Conservation (phyloP, 2,888 invertebrate species). For the Cheilosia soror region DNA sequence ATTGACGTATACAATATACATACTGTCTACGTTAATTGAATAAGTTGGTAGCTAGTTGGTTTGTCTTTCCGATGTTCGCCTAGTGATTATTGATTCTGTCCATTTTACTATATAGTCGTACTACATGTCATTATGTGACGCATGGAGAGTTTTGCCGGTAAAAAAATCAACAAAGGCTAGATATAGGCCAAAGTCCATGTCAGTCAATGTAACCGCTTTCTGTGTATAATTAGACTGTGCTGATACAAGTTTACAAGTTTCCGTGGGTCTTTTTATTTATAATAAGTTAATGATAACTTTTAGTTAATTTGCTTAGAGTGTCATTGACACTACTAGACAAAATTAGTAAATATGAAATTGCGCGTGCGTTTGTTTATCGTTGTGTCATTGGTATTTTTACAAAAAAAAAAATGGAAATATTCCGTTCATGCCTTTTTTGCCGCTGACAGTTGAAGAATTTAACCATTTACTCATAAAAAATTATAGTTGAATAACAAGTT, state of each 20-base stretch:
- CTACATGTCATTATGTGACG: neutral
- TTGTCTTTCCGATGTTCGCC: neutral
- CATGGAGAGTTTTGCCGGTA: constrained; percentile 16
- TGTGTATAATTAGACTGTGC: constrained; percentile 1
- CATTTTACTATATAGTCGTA: neutral
- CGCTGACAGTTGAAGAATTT: neutral
- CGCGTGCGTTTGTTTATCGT: constrained; percentile 18
- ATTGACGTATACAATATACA: constrained; percentile 9
- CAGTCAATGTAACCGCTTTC: neutral
- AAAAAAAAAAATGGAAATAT: neutral
- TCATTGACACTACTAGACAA: neutral
- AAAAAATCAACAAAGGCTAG: constrained; percentile 2
- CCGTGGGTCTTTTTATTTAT: neutral
- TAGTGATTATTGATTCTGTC: neutral
- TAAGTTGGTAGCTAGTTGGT: neutral
- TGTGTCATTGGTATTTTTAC: neutral
- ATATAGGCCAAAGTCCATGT: constrained; percentile 16
- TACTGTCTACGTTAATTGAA: too few species aligned
- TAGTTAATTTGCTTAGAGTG: neutral
- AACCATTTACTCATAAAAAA: neutral
- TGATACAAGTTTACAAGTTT: neutral
- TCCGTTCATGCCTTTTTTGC: neutral
- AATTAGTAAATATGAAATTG: neutral
- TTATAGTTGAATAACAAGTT: too few species aligned
- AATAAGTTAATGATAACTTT: neutral